Percentiles rank a stretch among this genome's conserved stretches.
Evolutionary conservation across 2,113 vertebrate genomes (phyloP).

Genomic region (Meriones unguiculatus): DNA sequence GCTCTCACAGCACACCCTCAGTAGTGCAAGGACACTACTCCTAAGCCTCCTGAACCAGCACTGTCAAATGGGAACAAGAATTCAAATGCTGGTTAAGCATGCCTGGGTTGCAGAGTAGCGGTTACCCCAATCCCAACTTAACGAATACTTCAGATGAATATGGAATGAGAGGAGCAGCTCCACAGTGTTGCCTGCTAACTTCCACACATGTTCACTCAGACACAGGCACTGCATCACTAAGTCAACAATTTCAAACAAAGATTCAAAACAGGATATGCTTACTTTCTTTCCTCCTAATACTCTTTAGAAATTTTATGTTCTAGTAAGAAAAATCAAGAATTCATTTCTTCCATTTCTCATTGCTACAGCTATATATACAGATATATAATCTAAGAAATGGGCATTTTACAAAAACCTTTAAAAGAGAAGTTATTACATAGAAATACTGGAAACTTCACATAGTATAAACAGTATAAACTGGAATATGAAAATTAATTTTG

Average conservation of each 20-base stretch:
- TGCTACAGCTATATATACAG: neutral
- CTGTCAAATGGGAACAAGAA: neutral
- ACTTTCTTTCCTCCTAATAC: neutral
- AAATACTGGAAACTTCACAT: neutral
- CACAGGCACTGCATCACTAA: no score
- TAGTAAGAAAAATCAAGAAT: conserved; percentile 24
- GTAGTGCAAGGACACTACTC: neutral
- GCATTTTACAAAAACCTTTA: neutral
- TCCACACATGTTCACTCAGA: neutral
- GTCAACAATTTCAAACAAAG: neutral
- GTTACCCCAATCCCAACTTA: neutral
- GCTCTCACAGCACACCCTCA: neutral
- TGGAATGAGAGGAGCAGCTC: neutral
- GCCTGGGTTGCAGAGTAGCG: rapidly evolving
- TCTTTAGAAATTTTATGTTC: neutral
- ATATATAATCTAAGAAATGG: neutral
- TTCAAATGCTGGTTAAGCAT: neutral
- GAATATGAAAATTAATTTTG: neutral
- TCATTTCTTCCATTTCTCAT: neutral
- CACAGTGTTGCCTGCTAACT: neutral
- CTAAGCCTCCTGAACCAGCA: neutral
- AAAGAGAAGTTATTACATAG: neutral
- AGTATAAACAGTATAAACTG: neutral
- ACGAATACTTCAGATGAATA: neutral
- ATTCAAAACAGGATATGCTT: neutral